Percentiles rank a stretch among this genome's conserved stretches.
phyloP scores from a whole-genome alignment of 2,113 vertebrate genomes.

The Gavia stellata region DNA sequence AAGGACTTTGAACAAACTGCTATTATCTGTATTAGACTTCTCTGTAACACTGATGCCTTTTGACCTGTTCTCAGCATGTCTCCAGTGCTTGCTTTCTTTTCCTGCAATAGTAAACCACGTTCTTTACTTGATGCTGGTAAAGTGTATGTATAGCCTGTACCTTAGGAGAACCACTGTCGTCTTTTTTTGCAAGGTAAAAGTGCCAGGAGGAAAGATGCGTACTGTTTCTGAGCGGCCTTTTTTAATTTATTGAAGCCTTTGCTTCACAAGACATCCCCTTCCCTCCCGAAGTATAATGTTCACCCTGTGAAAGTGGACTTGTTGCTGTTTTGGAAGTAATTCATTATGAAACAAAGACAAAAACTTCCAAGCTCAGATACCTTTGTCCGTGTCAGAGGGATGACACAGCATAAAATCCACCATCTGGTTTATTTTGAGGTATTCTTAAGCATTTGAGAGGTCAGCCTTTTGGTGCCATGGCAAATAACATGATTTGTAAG shows the following conservation, averaged over 20 bases:
- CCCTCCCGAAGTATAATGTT: neutral
- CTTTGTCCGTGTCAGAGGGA: neutral
- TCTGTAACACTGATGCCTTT: neutral
- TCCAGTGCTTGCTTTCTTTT: neutral
- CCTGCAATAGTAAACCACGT: neutral
- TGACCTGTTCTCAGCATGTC: neutral
- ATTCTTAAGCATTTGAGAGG: neutral
- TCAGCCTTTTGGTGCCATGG: neutral
- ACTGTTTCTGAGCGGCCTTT: neutral
- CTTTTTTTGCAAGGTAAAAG: neutral
- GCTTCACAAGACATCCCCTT: neutral
- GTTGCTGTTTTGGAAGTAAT: neutral
- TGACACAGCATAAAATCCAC: neutral
- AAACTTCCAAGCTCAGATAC: neutral
- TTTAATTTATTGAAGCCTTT: neutral
- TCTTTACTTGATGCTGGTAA: neutral
- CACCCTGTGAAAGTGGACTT: neutral
- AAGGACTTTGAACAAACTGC: no score
- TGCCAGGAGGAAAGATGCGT: neutral
- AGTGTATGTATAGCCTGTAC: accelerated
- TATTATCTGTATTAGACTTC: no score
- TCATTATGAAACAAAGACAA: neutral
- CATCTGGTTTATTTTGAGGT: neutral
- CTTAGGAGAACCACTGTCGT: neutral
- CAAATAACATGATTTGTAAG: neutral